These are phyloP conservation scores for Aphidius colemani DNA, from an alignment of 2,888 invertebrate species.

Conservation along the genomic window DNA sequence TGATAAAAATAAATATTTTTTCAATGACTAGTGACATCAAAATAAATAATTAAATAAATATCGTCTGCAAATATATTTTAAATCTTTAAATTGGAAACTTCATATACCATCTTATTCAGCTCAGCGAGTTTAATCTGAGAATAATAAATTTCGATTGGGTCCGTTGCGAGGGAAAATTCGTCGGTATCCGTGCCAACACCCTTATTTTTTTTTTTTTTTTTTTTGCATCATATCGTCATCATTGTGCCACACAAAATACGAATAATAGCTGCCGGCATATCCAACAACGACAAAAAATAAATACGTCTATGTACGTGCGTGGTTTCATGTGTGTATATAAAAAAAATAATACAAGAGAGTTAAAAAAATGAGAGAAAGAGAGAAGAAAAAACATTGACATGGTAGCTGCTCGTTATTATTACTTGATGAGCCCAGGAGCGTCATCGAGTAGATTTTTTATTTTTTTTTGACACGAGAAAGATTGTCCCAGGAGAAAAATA, in stretches of 20 bases:
- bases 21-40: not conserved
- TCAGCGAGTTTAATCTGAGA: no score
- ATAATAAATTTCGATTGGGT: no score
- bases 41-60: not conserved
- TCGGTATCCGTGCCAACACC: conserved; percentile 24
- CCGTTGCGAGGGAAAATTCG: not conserved
- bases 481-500: conserved; percentile 4
- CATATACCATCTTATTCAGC: no score
- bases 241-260: conserved; percentile 6
- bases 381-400: conserved; percentile 9
- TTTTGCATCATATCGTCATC: conserved; percentile 1
- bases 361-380: not conserved
- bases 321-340: not conserved
- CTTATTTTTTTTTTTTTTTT: conserved; percentile 5
- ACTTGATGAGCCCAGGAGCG: conserved; percentile 12
- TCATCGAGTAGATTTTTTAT: not conserved
- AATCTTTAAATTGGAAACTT: not conserved
- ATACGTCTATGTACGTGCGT: no score
- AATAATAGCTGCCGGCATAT: conserved; percentile 3
- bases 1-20: not conserved
- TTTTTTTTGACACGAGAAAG: conserved; percentile 14
- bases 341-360: not conserved
- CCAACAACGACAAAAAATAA: not conserved
- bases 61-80: not conserved
- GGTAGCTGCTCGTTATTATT: conserved; percentile 13